phyloP scores from a whole-genome alignment of 2,888 invertebrate genomes.

The Amaurobius ferox region DNA sequence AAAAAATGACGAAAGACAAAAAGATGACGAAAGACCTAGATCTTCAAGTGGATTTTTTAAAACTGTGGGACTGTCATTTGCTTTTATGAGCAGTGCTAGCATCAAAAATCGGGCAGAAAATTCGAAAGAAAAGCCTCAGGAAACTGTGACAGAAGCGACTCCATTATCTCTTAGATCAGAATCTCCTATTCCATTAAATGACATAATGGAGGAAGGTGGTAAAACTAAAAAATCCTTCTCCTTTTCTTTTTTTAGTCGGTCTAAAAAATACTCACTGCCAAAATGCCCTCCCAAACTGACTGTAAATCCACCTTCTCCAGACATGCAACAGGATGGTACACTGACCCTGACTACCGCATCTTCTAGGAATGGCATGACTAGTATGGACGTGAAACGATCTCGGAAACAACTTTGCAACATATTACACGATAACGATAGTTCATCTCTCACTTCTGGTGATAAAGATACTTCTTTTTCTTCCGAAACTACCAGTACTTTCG shows the following conservation, averaged over 20 bases:
- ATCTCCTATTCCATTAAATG: constrained; percentile 8
- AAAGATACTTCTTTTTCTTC: not conserved
- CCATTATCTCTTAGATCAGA: not conserved
- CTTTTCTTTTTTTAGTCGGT: constrained; percentile 15
- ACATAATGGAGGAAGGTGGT: not conserved
- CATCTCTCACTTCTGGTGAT: not conserved
- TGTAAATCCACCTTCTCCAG: constrained; percentile 24
- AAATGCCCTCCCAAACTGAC: constrained; percentile 18
- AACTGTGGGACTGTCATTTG: not conserved
- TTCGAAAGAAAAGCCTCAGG: not conserved
- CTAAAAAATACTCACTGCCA: constrained; percentile 24
- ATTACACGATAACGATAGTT: not conserved
- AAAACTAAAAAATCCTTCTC: constrained; percentile 15
- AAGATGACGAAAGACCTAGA: no score
- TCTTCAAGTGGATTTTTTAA: not conserved
- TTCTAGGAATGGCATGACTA: constrained; percentile 12
- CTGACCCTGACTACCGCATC: not conserved
- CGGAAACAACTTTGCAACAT: not conserved
- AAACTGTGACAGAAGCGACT: not conserved
- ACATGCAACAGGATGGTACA: not conserved
- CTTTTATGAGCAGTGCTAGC: not conserved
- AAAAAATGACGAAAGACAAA: not conserved
- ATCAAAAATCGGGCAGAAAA: not conserved
- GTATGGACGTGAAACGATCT: constrained; percentile 29
- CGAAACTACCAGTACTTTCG: not conserved